phyloP scores from a whole-genome alignment of 1,140 invertebrate species.

The Temnothorax longispinosus region DNA sequence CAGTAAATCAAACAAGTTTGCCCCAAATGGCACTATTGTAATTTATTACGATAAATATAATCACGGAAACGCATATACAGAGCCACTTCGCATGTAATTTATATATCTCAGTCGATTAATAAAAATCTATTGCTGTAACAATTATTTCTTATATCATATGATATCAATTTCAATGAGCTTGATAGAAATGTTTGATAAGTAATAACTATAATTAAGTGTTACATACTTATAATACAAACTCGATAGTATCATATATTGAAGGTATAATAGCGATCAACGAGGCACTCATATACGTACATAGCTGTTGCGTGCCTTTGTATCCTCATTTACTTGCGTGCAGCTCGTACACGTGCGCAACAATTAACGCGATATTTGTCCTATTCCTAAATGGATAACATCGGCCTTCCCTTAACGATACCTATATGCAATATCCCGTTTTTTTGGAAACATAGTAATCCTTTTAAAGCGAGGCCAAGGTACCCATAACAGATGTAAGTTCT shows the following conservation, averaged over 20 bases:
- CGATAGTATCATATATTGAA: slow-evolving; percentile 39
- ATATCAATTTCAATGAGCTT: slow-evolving; percentile 52
- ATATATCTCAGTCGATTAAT: slow-evolving; percentile 66
- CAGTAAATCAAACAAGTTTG: slow-evolving; percentile 70
- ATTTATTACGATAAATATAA: slow-evolving; percentile 62
- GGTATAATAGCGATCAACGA: slow-evolving; percentile 35
- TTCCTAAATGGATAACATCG: slow-evolving; percentile 82
- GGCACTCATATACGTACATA: slow-evolving; percentile 17
- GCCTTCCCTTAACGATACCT: slow-evolving; percentile 80
- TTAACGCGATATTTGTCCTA: slow-evolving; percentile 47
- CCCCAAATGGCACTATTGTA: slow-evolving; percentile 78
- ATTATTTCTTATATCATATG: slow-evolving; percentile 55
- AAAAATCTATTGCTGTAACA: slow-evolving; percentile 39
- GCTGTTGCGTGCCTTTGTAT: neutral
- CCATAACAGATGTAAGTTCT: slow-evolving; percentile 76
- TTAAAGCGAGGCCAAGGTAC: slow-evolving; percentile 84
- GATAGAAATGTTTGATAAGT: slow-evolving; percentile 25
- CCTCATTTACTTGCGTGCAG: slow-evolving; percentile 1
- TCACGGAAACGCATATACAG: slow-evolving; percentile 57
- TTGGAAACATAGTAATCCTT: slow-evolving; percentile 40
- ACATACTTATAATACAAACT: slow-evolving; percentile 39
- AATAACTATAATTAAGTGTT: slow-evolving; percentile 43
- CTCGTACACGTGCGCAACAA: slow-evolving; percentile 26
- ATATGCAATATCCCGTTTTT: slow-evolving; percentile 49
- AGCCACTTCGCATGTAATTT: slow-evolving; percentile 55